Percentiles rank a stretch among this genome's conserved stretches.
Conservation (phyloP, 2,797 vertebrate genomes). For the Lemur catta region DNA sequence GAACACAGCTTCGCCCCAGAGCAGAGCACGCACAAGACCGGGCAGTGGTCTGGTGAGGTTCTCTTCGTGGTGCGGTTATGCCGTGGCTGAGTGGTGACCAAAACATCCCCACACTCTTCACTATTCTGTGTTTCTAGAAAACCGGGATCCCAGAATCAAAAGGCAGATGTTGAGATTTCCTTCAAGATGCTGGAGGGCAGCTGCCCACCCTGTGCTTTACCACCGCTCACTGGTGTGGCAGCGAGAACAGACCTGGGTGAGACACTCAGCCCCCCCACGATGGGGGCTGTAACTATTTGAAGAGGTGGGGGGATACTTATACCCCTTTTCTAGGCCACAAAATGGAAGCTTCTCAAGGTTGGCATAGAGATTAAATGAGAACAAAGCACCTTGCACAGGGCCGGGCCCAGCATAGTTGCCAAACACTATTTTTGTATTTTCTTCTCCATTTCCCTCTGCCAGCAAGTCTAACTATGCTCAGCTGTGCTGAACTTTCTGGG, state of each 20-base stretch:
- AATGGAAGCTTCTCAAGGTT: background rate
- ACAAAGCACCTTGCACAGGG: background rate
- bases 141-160: background rate
- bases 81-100: background rate
- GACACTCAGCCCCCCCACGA: background rate
- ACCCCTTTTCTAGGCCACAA: background rate
- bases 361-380: background rate
- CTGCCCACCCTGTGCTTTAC: background rate
- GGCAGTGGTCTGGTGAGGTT: rapidly evolving
- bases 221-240: background rate
- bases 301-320: background rate
- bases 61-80: background rate
- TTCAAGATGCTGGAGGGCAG: background rate
- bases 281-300: background rate
- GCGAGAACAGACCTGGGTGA: no score
- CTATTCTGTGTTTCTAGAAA: background rate
- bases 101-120: background rate
- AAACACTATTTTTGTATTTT: background rate
- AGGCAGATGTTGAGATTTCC: background rate
- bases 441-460: background rate
- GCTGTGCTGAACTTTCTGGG: background rate
- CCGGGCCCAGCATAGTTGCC: background rate
- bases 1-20: background rate
- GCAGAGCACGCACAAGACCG: background rate
- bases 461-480: background rate